Base-by-base conservation (phyloP, 2,113 vertebrate species). In the Marcusenius ussheri region DNA sequence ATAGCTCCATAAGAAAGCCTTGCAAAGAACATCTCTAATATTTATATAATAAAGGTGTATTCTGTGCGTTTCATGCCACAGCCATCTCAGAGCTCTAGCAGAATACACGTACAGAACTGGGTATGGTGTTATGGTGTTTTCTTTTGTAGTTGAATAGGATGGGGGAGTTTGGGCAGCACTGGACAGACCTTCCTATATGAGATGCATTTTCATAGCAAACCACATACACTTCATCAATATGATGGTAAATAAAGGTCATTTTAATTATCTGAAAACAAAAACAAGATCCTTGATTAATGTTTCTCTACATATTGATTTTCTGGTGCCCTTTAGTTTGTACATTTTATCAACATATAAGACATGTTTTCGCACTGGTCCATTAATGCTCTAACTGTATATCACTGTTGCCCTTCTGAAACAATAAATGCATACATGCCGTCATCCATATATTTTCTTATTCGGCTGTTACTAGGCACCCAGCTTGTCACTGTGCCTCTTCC, bases 211-310 rank as follows among this genome's bases (percentile, higher is more conserved):
- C 87, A 24, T 31, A 62, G 56, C 53, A 42, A 50, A 88, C 62
- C 62, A 66, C 35, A 42, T 58, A 62, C 31, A 19, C 35, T 42
- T 88, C 53, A 88, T 88, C 51, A 88, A 88, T 88, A 88, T 45
- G 51, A 62, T 62, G 51, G 53, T 42, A 56, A 27, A 58, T 88
- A 88, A 62, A 88, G 87, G 87, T 62, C 87, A 88, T 66, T 88
- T 88, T 62, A 88, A 88, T 88, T 88, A 88, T 88, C 56, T 88
- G 39, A 88, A 51, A 62, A 45, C 87, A 88, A 66, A 51, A 87
- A 88, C 87, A 66, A 88, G 56, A 88, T 88, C 87, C 53, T 7
- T 42, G 87, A 88, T 88, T 88, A 88, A 88, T 88, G 87, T n/a
- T 62, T 45, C 19, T 88, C 58, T 45, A 88, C 24, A 88, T 42